Base-by-base conservation (phyloP, 2,888 invertebrate species). In the Antheraea assamensis region DNA sequence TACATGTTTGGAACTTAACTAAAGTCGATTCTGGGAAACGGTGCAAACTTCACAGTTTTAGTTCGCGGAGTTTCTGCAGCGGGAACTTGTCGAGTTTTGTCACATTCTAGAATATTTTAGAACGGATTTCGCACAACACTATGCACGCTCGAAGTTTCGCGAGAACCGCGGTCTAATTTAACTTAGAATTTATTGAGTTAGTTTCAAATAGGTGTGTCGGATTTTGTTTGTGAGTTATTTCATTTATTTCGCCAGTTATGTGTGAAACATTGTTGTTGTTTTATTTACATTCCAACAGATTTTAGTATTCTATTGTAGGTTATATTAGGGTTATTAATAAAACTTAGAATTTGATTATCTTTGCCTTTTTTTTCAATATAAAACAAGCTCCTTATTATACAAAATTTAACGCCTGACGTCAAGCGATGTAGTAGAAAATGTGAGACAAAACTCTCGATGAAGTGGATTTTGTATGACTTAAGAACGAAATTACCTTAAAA, bases 21-120 rank as follows among this genome's bases (percentile, higher is more conserved):
- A 68, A 68, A 68, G 68, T 68, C 68, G 68, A 35, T 68, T 4
- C 68, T 35, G 35, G 8, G 68, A 68, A 68, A 55, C 70, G 70
- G 55, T 70, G 55, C 49, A 68, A 61, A 72, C 72, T 72, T 55
- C 58, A 73, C 58, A 73, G 73, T 73, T 70, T 73, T 70, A 70
- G 70, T 21, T 31, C 27, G 70, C 55, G 58, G 42, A n/a, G 42
- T 70, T 58, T 24, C 42, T 58, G 52, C 27, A 30, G n/a, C 66
- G 66, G 70, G 55, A 70, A 73, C 42, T 70, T 73, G 70, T 73
- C 52, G 55, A 70, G 73, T 73, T 71, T 71, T 71, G 74, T 68
- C 74, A 55, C 71, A 71, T 52, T 68, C 66, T 42, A 68, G 30
- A 72, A 74, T 74, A 74, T 74, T 74, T 68, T 68, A 68, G 68